A percentile compares a stretch with the other conserved stretches of the same genome.
These are phyloP conservation scores for Drosophila ochracea DNA, from an alignment of 2,888 invertebrate genomes.

Conservation along the genomic window DNA sequence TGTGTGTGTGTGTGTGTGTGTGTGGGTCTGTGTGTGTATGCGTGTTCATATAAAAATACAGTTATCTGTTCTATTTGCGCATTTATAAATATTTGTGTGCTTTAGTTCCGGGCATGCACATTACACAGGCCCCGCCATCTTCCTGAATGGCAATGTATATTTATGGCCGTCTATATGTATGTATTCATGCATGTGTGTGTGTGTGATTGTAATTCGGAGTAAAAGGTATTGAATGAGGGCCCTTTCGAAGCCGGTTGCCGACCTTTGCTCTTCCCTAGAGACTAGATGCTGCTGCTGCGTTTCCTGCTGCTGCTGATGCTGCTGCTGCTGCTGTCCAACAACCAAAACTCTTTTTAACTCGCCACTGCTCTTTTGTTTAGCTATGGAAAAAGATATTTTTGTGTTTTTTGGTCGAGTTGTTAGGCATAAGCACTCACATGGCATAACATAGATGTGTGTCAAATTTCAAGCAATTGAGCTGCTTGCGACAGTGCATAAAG, in stretches of 20 bases:
- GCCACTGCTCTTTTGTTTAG: slow-evolving; percentile 66
- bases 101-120: slow-evolving; percentile 70
- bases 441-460: slow-evolving; percentile 54
- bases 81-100: slow-evolving; percentile 81
- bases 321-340: slow-evolving; percentile 29
- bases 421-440: slow-evolving; percentile 73
- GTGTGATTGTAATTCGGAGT: slow-evolving; percentile 39
- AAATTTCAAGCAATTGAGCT: slow-evolving; percentile 74
- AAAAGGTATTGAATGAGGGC: slow-evolving; percentile 66
- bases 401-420: slow-evolving; percentile 61
- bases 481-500: slow-evolving; percentile 51
- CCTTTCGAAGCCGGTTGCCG: slow-evolving; percentile 58
- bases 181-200: slow-evolving; percentile 15
- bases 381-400: slow-evolving; percentile 20
- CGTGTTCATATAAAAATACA: slow-evolving; percentile 77
- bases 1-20: slow-evolving; percentile 35
- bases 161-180: slow-evolving; percentile 14
- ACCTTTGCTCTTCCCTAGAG: slow-evolving; percentile 57
- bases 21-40: slow-evolving; percentile 39
- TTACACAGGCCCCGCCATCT: slow-evolving; percentile 52
- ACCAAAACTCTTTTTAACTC: slow-evolving; percentile 32
- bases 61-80: slow-evolving; percentile 81
- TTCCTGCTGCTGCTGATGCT: background rate
- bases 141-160: slow-evolving; percentile 36
- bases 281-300: slow-evolving; percentile 9